Base-by-base conservation (phyloP, 2,797 vertebrate species). In the Scyliorhinus canicula region DNA sequence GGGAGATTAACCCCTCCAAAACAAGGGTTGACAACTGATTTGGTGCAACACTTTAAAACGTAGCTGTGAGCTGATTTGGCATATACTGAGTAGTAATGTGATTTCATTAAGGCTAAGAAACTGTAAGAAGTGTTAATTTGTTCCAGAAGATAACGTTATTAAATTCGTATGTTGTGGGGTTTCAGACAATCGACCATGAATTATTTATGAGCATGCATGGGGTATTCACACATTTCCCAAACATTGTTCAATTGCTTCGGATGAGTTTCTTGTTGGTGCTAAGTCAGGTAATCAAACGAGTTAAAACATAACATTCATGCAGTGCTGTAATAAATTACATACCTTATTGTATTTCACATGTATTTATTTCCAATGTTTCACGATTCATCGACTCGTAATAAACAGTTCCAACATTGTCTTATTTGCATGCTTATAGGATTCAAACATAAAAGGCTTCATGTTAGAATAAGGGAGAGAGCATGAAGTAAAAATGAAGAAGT, bases 101-200 rank as follows among this genome's bases (percentile, higher is more conserved):
- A 94, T 74, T 74, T 94, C 93, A 94, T 94, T 94, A 94, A 52
- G 69, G 65, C 67, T 94, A 71, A 35, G 44, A 69, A 94, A 94
- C 71, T 74, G 47, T 35, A 94, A 93, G 90, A 40, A 69, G 67
- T 94, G 93, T 71, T 94, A 94, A 94, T 94, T 94, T 94, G 93
- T 94, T 94, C 93, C 93, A 94, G 93, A 94, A 94, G 67, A 71
- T 94, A 94, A 52, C 55, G 47, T 71, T 94, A 94, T 94, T 94
- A 31, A 94, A 94, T 94, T 94, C 67, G 52, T 94, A 94, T 94
- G 93, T 69, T 94, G 93, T 94, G 67, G 67, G 88, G 93, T 94
- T 16, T 74, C 50, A n/a, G 67, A 94, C 93, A 94, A 74, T 74
- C 93, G 69, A 4, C 93, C 67, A 52, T 74, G 65, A 94, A 74